Evolutionary conservation across 2,113 vertebrate species (phyloP).

Genomic region (Terrapene triunguis): DNA sequence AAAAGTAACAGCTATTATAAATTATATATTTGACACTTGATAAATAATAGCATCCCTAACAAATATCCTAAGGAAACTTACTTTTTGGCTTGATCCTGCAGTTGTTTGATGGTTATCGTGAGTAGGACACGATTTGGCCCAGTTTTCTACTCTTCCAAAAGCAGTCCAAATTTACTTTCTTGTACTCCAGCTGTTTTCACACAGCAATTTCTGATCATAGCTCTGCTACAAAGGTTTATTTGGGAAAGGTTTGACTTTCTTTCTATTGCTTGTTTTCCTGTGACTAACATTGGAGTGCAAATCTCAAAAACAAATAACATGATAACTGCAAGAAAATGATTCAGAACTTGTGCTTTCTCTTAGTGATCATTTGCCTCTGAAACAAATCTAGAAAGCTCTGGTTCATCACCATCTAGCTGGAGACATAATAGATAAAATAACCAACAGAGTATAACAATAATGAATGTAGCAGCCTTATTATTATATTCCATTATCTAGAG

Average conservation of each 20-base stretch:
- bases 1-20: slow-evolving; percentile 20
- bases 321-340: slow-evolving; percentile 61
- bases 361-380: slow-evolving; percentile 54
- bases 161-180: slow-evolving; percentile 32
- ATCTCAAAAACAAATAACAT: slow-evolving; percentile 59
- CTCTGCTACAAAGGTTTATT: slow-evolving; percentile 62
- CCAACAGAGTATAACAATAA: slow-evolving; percentile 40
- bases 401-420: slow-evolving; percentile 37
- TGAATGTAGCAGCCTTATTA: slow-evolving; percentile 6
- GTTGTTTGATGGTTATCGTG: neutral
- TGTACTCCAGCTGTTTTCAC: slow-evolving; percentile 59
- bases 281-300: slow-evolving; percentile 29
- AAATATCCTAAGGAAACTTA: slow-evolving; percentile 28
- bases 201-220: slow-evolving; percentile 63
- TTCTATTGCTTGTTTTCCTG: slow-evolving; percentile 56
- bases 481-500: slow-evolving; percentile 1
- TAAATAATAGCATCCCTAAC: slow-evolving; percentile 11
- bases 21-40: slow-evolving; percentile 17
- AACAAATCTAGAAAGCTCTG: slow-evolving; percentile 58
- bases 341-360: slow-evolving; percentile 66
- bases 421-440: slow-evolving; percentile 57
- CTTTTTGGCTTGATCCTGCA: slow-evolving; percentile 9
- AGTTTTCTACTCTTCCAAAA: slow-evolving; percentile 25
- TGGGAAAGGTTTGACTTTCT: slow-evolving; percentile 52
- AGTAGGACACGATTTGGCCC: slow-evolving; percentile 26